Base-by-base conservation (phyloP, 2,888 invertebrate species). In the Petrolisthes manimaculis region DNA sequence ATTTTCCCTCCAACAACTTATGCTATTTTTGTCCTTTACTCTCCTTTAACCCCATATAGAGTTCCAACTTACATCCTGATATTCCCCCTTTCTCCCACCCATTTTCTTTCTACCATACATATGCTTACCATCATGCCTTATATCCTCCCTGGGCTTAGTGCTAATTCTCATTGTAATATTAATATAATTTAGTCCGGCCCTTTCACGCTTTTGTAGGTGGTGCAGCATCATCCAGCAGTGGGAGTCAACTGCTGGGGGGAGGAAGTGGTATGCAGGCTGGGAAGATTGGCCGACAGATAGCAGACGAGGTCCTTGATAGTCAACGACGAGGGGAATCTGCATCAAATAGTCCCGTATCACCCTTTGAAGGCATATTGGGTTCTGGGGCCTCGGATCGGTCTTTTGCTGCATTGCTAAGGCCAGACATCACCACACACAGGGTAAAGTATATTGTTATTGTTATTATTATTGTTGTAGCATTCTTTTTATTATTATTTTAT, bases 281-380 rank as follows among this genome's bases (percentile, higher is more conserved):
- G 92, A 96, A 96, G 94, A 97, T 97, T 91, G 97, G 97, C 9
- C 94, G 96, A 86, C 96, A 96, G 93, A 96, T 97, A 92, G 97
- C 96, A 0, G 96, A 96, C 91, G 96, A 96, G 93, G 96, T 95
- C n/a, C 55, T 90, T 21, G 88, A 90, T 56, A 88, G 78, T 61
- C 85, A 85, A 21, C 79, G 88, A 0, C 67, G 86, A 51, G 82
- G 77, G 74, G 90, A 90, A n/a, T 89, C 89, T 4, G 67, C 86
- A 24, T 89, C 90, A 37, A 90, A 89, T 71, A 89, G 89, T 69
- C 91, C 89, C 37, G 91, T 84, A 14, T 91, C 90, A 55, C 89
- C 89, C 56, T 91, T 91, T 78, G 91, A 91, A 55, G 88, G 86
- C 9, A 86, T 91, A 8, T 83, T 91, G 37, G 90, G 91, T 55